These are phyloP conservation scores for Eurypyga helias DNA, from an alignment of 2,113 vertebrate genomes.

Conservation along the genomic window DNA sequence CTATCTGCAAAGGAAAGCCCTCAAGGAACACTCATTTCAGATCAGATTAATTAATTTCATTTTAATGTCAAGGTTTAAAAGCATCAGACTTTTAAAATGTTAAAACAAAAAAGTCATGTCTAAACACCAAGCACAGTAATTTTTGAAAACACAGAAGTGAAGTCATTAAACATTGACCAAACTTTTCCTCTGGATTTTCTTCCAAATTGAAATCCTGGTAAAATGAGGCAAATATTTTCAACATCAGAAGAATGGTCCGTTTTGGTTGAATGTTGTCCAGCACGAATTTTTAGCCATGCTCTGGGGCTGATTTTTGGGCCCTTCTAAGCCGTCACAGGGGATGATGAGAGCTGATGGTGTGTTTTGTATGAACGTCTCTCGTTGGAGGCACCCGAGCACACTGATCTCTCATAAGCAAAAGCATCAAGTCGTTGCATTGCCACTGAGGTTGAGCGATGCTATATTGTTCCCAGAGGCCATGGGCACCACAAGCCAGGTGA, in stretches of 20 bases:
- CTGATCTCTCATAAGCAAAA: not conserved
- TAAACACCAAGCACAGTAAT: not conserved
- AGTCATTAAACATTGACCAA: not conserved
- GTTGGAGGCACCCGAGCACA: not conserved
- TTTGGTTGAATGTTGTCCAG: not conserved
- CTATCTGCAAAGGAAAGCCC: slow-evolving; percentile 13
- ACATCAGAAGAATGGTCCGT: not conserved
- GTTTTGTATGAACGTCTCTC: not conserved
- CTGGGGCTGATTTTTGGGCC: not conserved
- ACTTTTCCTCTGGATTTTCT: not conserved
- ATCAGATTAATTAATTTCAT: slow-evolving; percentile 54
- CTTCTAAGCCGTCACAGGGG: not conserved
- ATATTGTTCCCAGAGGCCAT: not conserved
- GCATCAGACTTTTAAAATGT: not conserved
- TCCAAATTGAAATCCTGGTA: not conserved
- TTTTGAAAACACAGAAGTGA: not conserved
- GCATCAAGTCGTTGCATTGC: not conserved
- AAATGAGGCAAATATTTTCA: not conserved
- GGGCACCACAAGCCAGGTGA: not conserved
- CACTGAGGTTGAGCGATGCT: not conserved
- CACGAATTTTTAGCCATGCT: not conserved
- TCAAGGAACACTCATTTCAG: slow-evolving; percentile 30
- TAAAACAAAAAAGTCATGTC: not conserved
- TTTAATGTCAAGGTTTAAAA: slow-evolving; percentile 52
- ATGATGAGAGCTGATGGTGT: not conserved